These are phyloP conservation scores for Cichlasoma orientale DNA, from an alignment of 2,797 vertebrate genomes.

Conservation along the genomic window DNA sequence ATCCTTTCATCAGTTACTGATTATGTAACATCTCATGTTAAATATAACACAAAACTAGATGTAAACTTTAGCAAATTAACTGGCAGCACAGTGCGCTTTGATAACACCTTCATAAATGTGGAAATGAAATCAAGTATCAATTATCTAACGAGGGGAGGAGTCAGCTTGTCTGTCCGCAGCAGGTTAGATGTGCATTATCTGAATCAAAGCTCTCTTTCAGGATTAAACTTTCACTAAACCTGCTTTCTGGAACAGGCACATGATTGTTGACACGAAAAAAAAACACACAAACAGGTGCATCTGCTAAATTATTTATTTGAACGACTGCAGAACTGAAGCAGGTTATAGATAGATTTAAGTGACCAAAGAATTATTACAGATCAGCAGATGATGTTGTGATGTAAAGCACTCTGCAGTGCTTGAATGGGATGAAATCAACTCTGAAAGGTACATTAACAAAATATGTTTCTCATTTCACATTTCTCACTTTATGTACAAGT, in stretches of 20 bases:
- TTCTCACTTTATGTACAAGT: conserved; percentile 30
- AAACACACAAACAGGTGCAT: conserved; percentile 12
- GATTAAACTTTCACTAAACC: not conserved
- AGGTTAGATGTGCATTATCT: not conserved
- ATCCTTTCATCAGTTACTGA: not conserved
- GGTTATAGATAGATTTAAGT: conserved; percentile 48
- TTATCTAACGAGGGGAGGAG: not conserved
- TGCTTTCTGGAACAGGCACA: not conserved
- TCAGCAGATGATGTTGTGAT: conserved; percentile 9
- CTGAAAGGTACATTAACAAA: conserved; percentile 8
- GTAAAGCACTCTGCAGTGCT: conserved; percentile 23
- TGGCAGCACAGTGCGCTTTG: not conserved
- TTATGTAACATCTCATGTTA: not conserved
- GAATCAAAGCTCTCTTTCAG: not conserved
- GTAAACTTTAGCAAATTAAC: not conserved
- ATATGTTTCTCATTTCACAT: not conserved
- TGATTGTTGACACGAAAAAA: not conserved
- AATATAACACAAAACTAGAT: not conserved
- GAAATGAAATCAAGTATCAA: not conserved
- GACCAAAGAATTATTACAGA: conserved; percentile 35
- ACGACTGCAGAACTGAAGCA: conserved; percentile 57
- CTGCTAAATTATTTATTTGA: conserved; percentile 70
- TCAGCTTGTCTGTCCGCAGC: not conserved
- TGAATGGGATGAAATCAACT: conserved; percentile 20
- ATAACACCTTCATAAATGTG: not conserved